A percentile compares a stretch with the other conserved stretches of the same genome.
Evolutionary conservation across 2,797 vertebrate species (phyloP).

Genomic region (Gadopsis marmoratus): DNA sequence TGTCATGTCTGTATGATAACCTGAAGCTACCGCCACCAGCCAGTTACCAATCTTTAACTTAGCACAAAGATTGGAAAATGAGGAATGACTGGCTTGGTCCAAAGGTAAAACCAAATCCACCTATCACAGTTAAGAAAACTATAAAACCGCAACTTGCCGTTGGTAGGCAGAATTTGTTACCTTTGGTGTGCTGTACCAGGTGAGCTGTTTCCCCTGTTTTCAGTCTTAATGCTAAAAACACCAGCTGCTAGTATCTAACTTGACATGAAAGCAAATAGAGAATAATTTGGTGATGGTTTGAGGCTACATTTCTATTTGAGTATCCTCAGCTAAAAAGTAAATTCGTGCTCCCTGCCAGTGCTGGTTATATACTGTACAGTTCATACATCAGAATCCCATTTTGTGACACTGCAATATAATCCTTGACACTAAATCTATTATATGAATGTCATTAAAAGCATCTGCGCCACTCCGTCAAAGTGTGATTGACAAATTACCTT

Average conservation of each 20-base stretch:
- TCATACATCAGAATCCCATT: slow-evolving; percentile 35
- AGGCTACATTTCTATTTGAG: neutral
- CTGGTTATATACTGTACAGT: slow-evolving; percentile 10
- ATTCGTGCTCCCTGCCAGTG: neutral
- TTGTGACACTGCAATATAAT: slow-evolving; percentile 26
- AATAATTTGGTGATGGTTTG: neutral
- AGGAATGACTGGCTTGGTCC: neutral
- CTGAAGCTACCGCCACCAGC: neutral
- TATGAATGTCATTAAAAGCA: slow-evolving; percentile 72
- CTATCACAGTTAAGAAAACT: neutral
- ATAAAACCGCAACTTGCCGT: neutral
- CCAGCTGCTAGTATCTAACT: neutral
- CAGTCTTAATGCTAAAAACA: neutral
- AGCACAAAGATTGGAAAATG: neutral
- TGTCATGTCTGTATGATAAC: neutral
- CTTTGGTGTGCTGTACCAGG: neutral
- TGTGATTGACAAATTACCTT: slow-evolving; percentile 68
- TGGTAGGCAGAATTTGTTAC: neutral
- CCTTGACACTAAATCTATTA: slow-evolving; percentile 77
- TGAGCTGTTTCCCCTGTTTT: neutral
- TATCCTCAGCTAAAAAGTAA: slow-evolving; percentile 3
- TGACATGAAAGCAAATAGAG: accelerated
- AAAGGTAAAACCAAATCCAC: neutral
- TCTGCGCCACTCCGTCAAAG: slow-evolving; percentile 45
- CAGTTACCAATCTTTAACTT: neutral